phyloP scores from a whole-genome alignment of 2,113 vertebrate species.

The Paradoxurus hermaphroditus region DNA sequence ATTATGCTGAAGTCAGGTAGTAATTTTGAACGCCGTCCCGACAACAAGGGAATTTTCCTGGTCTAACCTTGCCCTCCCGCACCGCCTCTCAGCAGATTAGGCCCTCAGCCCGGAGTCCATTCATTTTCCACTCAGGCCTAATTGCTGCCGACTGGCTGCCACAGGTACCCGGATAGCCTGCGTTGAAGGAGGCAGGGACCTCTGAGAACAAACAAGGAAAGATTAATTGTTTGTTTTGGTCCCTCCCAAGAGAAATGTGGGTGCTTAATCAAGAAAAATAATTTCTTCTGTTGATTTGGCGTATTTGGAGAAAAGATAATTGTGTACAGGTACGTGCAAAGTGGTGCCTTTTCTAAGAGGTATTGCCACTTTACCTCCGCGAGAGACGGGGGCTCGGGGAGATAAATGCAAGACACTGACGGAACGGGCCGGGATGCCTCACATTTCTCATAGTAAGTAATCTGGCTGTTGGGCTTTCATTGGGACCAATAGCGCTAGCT shows the following conservation, averaged over 20 bases:
- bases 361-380: constrained; percentile 79
- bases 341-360: constrained; percentile 83
- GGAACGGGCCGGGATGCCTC: constrained; percentile 84
- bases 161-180: constrained; percentile 87
- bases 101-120: constrained; percentile 86
- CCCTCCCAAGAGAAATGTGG: constrained; percentile 91
- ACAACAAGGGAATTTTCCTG: constrained; percentile 87
- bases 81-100: constrained; percentile 87
- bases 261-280: constrained; percentile 99
- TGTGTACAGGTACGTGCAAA: constrained; percentile 78
- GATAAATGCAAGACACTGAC: constrained; percentile 82
- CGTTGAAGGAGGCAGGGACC: constrained; percentile 83
- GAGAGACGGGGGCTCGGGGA: constrained; percentile 75
- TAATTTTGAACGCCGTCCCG: constrained; percentile 86
- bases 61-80: constrained; percentile 85
- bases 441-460: constrained; percentile 87
- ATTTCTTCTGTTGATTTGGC: constrained; percentile 93
- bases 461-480: constrained; percentile 86
- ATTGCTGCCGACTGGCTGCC: constrained; percentile 92
- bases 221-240: constrained; percentile 99
- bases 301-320: constrained; percentile 88
- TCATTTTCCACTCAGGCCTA: constrained; percentile 90
- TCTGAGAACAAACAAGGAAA: constrained; percentile 92
- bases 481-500: constrained; percentile 83
- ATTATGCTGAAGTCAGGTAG: constrained; percentile 89